phyloP scores from a whole-genome alignment of 2,113 vertebrate species.

The Meleagris gallopavo region DNA sequence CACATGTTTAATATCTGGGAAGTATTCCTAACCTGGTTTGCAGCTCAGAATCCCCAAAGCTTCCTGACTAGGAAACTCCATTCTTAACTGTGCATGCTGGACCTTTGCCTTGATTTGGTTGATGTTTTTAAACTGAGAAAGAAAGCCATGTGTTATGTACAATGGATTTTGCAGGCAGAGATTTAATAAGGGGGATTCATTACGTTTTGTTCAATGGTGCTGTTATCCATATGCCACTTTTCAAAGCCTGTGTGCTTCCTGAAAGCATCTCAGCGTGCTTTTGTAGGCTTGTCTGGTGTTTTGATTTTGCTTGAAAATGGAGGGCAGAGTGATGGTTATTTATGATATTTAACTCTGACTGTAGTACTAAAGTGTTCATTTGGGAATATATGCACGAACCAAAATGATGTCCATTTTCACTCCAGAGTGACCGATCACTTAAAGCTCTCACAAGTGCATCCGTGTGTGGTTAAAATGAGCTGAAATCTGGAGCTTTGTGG shows the following conservation, averaged over 20 bases:
- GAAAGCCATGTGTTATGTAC: not conserved
- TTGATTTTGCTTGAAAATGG: not conserved
- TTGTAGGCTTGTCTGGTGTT: not conserved
- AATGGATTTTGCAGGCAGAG: slow-evolving; percentile 8
- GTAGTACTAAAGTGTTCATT: not conserved
- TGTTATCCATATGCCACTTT: not conserved
- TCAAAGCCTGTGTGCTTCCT: not conserved
- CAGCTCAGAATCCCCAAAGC: not conserved
- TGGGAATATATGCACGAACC: not conserved
- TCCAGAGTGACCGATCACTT: not conserved
- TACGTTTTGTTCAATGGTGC: not conserved
- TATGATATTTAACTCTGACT: not conserved
- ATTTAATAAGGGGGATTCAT: not conserved
- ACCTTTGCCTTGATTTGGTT: not conserved
- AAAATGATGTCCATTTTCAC: not conserved
- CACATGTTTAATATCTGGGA: not conserved
- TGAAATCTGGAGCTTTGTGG: not conserved
- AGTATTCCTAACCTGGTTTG: not conserved
- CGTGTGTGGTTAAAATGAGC: not conserved
- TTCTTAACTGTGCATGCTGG: not conserved
- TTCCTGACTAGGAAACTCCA: not conserved
- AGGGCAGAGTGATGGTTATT: not conserved
- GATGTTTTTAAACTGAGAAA: not conserved
- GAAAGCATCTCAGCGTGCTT: not conserved
- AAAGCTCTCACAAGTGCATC: not conserved